These are phyloP conservation scores for Scomber colias DNA, from an alignment of 2,113 vertebrate species.

Conservation along the genomic window DNA sequence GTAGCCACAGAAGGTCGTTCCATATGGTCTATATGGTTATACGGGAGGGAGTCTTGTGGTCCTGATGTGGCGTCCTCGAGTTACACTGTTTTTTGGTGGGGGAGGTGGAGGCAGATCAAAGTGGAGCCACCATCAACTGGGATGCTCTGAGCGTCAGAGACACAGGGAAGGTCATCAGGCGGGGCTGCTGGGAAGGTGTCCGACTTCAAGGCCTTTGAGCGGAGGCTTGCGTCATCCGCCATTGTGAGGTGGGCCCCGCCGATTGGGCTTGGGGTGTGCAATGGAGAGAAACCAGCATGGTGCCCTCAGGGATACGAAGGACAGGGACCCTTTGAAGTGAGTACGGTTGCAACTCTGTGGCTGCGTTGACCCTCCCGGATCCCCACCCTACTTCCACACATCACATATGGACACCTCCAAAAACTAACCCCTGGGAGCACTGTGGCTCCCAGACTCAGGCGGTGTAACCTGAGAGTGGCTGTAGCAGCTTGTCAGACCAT, in stretches of 20 bases:
- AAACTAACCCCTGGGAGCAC: conserved; percentile 40
- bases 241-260: conserved; percentile 43
- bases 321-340: conserved; percentile 71
- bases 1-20: conserved; percentile 31
- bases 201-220: conserved; percentile 71
- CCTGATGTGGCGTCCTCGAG: conserved; percentile 50
- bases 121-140: conserved; percentile 58
- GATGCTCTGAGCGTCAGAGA: conserved; percentile 52
- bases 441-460: conserved; percentile 42
- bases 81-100: conserved; percentile 46
- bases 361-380: conserved; percentile 36
- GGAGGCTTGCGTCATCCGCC: conserved; percentile 29
- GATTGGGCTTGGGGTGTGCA: background rate
- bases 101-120: conserved; percentile 49
- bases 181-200: conserved; percentile 62
- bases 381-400: conserved; percentile 55
- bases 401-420: conserved; percentile 70
- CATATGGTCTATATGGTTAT: conserved; percentile 61
- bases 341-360: conserved; percentile 52
- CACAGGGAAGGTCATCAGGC: conserved; percentile 53
- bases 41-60: conserved; percentile 1
- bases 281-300: conserved; percentile 53
- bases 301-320: conserved; percentile 60
- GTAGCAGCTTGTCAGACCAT: conserved; percentile 66
- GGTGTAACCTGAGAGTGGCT: conserved; percentile 70